Conservation (phyloP, 1,140 invertebrate species). For the Drosophila novamexicana region DNA sequence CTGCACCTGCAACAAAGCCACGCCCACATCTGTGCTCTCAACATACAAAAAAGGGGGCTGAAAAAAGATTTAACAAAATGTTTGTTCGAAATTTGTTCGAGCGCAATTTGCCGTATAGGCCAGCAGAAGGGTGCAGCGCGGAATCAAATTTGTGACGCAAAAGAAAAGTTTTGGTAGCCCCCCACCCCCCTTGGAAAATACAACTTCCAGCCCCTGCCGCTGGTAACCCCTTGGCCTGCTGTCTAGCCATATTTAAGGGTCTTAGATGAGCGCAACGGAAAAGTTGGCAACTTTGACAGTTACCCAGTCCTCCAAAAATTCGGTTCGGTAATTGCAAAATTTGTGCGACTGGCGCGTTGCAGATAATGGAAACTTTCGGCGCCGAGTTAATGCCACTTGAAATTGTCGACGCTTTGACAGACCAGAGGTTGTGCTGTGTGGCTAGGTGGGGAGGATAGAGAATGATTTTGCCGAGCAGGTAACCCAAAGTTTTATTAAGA, state of each 20-base stretch:
- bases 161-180: constrained; percentile 25
- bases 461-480: constrained; percentile 9
- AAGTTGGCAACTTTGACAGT: constrained; percentile 52
- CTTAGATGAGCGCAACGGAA: constrained; percentile 24
- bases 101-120: constrained; percentile 37
- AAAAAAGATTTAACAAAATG: constrained; percentile 56
- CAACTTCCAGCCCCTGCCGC: not conserved
- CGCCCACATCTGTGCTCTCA: constrained; percentile 16
- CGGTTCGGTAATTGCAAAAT: constrained; percentile 71
- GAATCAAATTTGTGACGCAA: constrained; percentile 35
- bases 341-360: constrained; percentile 67
- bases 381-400: constrained; percentile 62
- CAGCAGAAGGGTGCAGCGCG: not conserved
- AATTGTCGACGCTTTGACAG: constrained; percentile 47
- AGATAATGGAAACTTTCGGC: constrained; percentile 74
- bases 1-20: constrained; percentile 63
- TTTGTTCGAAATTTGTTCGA: constrained; percentile 67
- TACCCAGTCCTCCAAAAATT: constrained; percentile 37
- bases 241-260: constrained; percentile 48
- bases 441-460: not conserved
- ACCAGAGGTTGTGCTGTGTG: not conserved
- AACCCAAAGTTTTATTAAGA: constrained; percentile 72
- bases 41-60: constrained; percentile 3
- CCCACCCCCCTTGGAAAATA: not conserved
- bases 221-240: not conserved